Evolutionary conservation across 2,888 invertebrate species (phyloP).

Genomic region (Plusia festucae): DNA sequence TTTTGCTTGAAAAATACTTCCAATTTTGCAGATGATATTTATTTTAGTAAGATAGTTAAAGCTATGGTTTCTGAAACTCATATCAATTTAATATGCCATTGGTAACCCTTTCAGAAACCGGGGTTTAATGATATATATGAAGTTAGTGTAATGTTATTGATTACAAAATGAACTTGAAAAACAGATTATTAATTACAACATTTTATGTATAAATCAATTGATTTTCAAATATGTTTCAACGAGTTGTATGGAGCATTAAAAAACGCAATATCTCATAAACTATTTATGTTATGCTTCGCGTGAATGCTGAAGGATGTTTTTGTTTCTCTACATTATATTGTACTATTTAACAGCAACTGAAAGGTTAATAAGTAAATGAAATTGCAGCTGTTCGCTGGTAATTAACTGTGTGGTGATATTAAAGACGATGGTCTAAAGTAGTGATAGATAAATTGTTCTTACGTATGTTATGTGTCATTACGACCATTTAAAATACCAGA

Average conservation of each 20-base stretch:
- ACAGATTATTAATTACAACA: no score
- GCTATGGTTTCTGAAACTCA: no score
- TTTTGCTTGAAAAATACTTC: neutral
- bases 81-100: no score
- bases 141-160: no score
- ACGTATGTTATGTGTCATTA: neutral
- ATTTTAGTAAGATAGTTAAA: no score
- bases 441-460: constrained; percentile 6
- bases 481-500: neutral
- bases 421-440: neutral
- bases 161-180: no score
- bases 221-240: neutral
- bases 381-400: neutral
- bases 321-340: neutral
- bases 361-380: neutral
- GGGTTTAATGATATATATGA: no score
- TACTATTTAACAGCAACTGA: neutral
- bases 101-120: no score
- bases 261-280: neutral
- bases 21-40: no score
- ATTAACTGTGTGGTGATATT: constrained; percentile 6
- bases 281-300: constrained; percentile 1
- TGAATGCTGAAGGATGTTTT: neutral
- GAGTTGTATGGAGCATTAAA: neutral
- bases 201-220: no score